These are phyloP conservation scores for Galeruca laticollis DNA, from an alignment of 2,888 invertebrate species.

Conservation along the genomic window DNA sequence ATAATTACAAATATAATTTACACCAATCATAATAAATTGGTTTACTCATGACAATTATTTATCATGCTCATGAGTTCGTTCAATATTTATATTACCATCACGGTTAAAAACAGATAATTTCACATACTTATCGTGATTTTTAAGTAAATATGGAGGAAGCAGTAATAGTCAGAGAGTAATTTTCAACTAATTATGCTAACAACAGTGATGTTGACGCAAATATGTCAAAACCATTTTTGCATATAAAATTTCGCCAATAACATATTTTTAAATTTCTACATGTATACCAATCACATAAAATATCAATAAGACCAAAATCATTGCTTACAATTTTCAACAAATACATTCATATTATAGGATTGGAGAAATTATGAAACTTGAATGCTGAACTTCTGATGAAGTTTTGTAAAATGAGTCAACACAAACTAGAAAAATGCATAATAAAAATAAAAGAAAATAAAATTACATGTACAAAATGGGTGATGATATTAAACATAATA, in stretches of 20 bases:
- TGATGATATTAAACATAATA: too few species aligned
- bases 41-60: constrained; percentile 13
- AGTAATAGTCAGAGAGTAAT: neutral
- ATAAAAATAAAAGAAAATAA: too few species aligned
- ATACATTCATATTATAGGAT: too few species aligned
- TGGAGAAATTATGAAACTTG: too few species aligned
- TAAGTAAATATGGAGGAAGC: constrained; percentile 18
- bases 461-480: too few species aligned
- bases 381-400: too few species aligned
- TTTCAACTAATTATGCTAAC: neutral
- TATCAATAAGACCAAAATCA: neutral
- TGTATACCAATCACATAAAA: neutral
- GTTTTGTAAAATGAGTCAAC: too few species aligned
- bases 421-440: too few species aligned
- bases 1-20: constrained; percentile 13
- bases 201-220: neutral
- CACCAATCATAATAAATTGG: constrained; percentile 21
- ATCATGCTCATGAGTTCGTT: constrained; percentile 17
- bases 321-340: too few species aligned
- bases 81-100: constrained; percentile 47
- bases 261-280: neutral
- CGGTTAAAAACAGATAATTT: constrained; percentile 50
- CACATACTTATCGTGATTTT: constrained; percentile 44
- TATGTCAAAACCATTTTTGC: neutral
- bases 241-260: neutral